Percentiles rank a stretch among this genome's conserved stretches.
phyloP scores from a whole-genome alignment of 2,888 invertebrate species.

The Conchocele bisecta region DNA sequence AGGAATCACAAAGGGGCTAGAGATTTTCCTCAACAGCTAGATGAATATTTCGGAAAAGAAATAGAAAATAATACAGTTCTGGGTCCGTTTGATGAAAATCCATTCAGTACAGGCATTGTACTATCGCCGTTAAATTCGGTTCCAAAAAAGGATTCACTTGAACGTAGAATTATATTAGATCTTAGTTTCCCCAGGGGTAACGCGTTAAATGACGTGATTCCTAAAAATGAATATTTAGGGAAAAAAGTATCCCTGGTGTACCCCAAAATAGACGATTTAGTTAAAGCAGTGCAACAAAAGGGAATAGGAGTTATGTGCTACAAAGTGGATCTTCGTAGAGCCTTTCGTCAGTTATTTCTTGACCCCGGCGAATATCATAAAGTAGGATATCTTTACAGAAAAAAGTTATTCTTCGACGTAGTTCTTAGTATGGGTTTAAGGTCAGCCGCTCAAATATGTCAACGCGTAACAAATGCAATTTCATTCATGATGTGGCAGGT shows the following conservation, averaged over 20 bases:
- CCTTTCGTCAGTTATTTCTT: not conserved
- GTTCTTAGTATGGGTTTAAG: not conserved
- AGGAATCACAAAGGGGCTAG: not conserved
- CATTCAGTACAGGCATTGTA: too few relatives aligned
- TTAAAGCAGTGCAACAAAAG: not conserved
- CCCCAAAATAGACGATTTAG: constrained; percentile 3
- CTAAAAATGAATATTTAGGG: not conserved
- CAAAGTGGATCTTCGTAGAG: not conserved
- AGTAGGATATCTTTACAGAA: not conserved
- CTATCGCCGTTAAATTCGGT: too few relatives aligned
- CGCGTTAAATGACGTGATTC: not conserved
- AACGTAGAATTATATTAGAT: not conserved
- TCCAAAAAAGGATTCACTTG: not conserved
- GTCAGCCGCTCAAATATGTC: not conserved
- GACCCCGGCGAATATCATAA: not conserved
- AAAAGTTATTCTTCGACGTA: not conserved
- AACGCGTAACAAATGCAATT: constrained; percentile 1
- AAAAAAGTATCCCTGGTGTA: not conserved
- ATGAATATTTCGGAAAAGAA: constrained; percentile 6
- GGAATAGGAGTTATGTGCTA: not conserved
- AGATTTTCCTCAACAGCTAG: not conserved
- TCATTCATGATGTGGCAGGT: not conserved
- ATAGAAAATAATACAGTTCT: not conserved
- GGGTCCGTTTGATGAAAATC: too few relatives aligned
- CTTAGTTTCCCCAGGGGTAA: not conserved